Evolutionary conservation across 2,113 vertebrate genomes (phyloP).

Genomic region (Chaenogobius annularis): DNA sequence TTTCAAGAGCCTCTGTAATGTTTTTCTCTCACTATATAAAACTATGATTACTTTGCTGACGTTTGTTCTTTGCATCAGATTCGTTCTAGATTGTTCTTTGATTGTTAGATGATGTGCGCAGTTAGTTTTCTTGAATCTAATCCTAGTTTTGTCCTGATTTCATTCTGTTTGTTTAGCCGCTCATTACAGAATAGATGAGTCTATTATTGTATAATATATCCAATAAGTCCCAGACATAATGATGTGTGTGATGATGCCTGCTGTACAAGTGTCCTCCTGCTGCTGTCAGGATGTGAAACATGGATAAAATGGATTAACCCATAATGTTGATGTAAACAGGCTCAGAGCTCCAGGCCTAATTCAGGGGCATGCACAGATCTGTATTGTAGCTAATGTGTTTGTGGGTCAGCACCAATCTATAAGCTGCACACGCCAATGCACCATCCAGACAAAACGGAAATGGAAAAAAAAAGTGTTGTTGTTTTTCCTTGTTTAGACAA

Average conservation of each 20-base stretch:
- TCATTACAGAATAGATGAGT: neutral
- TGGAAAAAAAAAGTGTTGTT: conserved; percentile 3
- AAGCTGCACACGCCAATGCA: conserved; percentile 62
- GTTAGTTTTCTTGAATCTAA: neutral
- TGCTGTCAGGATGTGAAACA: conserved; percentile 7
- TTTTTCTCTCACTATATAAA: too few species aligned
- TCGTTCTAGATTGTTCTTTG: too few species aligned
- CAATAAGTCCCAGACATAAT: neutral
- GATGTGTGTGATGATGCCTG: neutral
- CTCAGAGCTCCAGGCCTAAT: conserved; percentile 29
- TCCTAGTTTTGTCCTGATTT: neutral
- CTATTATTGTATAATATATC: neutral
- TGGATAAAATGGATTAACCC: conserved; percentile 20
- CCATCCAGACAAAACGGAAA: conserved; percentile 23
- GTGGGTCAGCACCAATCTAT: conserved; percentile 70
- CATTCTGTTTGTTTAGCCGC: neutral
- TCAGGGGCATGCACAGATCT: conserved; percentile 28
- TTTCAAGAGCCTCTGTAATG: too few species aligned
- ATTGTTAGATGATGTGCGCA: neutral
- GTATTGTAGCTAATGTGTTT: conserved; percentile 46
- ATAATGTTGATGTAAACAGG: conserved; percentile 10
- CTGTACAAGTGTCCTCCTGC: neutral
- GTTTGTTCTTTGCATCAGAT: too few species aligned
- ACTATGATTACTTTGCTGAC: too few species aligned
- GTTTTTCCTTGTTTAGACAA: neutral